Evolutionary conservation across 2,113 vertebrate species (phyloP).

Genomic region (Gasterosteus aculeatus): DNA sequence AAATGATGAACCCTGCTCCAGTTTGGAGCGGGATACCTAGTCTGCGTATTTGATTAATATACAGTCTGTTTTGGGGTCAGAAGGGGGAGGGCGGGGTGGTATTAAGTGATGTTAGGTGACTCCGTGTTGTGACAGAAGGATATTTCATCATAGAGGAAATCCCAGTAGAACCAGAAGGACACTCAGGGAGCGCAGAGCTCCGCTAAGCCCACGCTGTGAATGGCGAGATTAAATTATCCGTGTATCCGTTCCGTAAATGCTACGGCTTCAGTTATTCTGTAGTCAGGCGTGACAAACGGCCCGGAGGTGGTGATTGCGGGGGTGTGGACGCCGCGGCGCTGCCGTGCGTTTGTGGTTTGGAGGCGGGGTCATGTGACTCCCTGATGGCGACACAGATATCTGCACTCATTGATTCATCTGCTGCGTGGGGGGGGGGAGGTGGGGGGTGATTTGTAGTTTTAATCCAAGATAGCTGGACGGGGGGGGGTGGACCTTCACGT

Average conservation of each 20-base stretch:
- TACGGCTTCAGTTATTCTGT: too few species aligned
- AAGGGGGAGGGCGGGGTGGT: neutral
- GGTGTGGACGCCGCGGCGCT: neutral
- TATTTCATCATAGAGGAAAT: conserved; percentile 4
- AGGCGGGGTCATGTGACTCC: conserved; percentile 26
- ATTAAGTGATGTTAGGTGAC: conserved; percentile 8
- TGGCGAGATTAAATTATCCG: neutral
- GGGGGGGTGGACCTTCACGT: conserved; percentile 26
- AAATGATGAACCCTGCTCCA: conserved; percentile 18
- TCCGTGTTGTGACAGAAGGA: neutral
- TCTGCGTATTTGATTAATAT: conserved; percentile 38
- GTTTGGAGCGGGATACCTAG: neutral
- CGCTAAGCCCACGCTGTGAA: neutral
- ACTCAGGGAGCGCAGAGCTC: neutral
- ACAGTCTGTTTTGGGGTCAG: conserved; percentile 18
- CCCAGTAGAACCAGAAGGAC: neutral
- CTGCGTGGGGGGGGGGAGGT: conserved; percentile 15
- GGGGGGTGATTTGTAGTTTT: conserved; percentile 56
- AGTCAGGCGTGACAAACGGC: neutral
- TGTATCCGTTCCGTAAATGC: neutral
- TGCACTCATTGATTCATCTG: conserved; percentile 64
- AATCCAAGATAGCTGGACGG: conserved; percentile 57
- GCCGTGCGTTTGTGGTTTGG: neutral
- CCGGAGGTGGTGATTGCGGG: neutral
- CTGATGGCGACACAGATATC: conserved; percentile 65